Evolutionary conservation across 2,797 vertebrate genomes (phyloP).

Genomic region (Lutjanus campechanus): DNA sequence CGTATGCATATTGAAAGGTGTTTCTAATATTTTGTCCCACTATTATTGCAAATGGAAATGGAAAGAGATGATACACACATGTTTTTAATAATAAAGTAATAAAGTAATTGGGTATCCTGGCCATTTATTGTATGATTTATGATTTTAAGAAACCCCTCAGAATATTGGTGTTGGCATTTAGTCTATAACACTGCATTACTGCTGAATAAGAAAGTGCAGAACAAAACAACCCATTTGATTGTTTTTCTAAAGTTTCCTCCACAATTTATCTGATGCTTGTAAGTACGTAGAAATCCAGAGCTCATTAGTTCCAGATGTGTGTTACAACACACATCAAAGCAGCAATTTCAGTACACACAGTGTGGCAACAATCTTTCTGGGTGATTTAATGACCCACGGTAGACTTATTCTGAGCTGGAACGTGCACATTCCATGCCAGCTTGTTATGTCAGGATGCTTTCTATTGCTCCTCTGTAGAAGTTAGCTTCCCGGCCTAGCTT

Average conservation of each 20-base stretch:
- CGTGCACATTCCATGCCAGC: too few species aligned
- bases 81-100: background rate
- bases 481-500: too few species aligned
- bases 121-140: background rate
- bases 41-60: background rate
- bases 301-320: constrained; percentile 10
- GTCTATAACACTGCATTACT: too few species aligned
- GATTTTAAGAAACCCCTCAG: background rate
- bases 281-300: background rate
- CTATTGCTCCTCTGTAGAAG: too few species aligned
- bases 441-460: too few species aligned
- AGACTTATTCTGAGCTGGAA: too few species aligned
- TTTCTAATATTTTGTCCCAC: background rate
- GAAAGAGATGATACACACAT: background rate
- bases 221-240: background rate
- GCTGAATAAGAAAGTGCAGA: background rate
- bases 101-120: background rate
- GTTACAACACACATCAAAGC: background rate
- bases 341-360: background rate
- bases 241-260: too few species aligned
- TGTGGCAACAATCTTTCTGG: background rate
- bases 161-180: background rate
- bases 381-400: too few species aligned
- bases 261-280: background rate
- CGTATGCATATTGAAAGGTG: background rate